phyloP scores from a whole-genome alignment of 2,797 vertebrate species.

The Sebastes nivosus region DNA sequence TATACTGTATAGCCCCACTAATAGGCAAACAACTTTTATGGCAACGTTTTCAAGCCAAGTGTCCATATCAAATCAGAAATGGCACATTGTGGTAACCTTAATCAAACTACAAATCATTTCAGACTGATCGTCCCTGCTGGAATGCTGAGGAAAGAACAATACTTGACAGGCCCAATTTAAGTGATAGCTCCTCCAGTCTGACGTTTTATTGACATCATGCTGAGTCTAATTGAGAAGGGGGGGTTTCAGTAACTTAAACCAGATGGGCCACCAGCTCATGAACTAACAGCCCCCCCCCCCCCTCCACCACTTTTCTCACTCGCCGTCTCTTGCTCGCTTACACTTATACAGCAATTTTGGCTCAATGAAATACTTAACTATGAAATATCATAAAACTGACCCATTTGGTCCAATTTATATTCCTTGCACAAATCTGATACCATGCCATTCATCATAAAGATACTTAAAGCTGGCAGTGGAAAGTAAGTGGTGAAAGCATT shows the following conservation, averaged over 20 bases:
- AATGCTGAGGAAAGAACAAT: conserved; percentile 72
- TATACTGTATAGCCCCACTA: conserved; percentile 11
- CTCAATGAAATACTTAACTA: conserved; percentile 58
- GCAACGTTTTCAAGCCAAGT: conserved; percentile 44
- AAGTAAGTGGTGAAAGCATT: conserved; percentile 19
- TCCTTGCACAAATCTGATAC: conserved; percentile 50
- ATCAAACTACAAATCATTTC: conserved; percentile 79
- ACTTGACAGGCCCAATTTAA: conserved; percentile 79
- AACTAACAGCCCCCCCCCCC: conserved; percentile 45
- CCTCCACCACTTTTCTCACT: conserved; percentile 12
- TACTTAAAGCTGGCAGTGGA: conserved; percentile 11
- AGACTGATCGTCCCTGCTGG: conserved; percentile 59
- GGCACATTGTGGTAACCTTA: conserved; percentile 75
- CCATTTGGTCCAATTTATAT: conserved; percentile 43
- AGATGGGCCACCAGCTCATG: conserved; percentile 82
- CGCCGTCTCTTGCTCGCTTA: conserved; percentile 3
- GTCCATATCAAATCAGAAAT: conserved; percentile 71
- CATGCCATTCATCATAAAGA: conserved; percentile 47
- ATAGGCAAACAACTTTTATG: conserved; percentile 52
- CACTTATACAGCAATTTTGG: conserved; percentile 45
- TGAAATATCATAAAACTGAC: conserved; percentile 60
- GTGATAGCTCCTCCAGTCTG: conserved; percentile 78
- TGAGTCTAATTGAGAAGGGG: conserved; percentile 79
- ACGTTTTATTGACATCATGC: conserved; percentile 84
- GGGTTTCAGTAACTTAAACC: conserved; percentile 74